phyloP scores from a whole-genome alignment of 2,797 vertebrate genomes.

The Odontamblyopus rebecca region DNA sequence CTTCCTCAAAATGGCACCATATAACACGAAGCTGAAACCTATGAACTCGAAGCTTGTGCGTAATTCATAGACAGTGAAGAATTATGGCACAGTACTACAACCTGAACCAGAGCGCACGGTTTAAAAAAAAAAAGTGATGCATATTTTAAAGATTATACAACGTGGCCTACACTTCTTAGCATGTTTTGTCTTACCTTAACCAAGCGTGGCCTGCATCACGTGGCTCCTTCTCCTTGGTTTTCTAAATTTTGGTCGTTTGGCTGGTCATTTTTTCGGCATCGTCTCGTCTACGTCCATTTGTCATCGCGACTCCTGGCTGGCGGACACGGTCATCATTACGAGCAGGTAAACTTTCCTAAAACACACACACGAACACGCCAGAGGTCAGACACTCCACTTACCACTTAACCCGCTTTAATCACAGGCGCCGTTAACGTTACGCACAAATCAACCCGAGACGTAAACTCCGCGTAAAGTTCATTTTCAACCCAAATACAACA shows the following conservation, averaged over 20 bases:
- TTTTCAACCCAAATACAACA: constrained; percentile 29
- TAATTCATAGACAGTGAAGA: no score
- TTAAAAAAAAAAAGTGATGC: no score
- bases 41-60: no score
- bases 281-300: neutral
- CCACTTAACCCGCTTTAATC: constrained; percentile 65
- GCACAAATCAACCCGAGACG: constrained; percentile 50
- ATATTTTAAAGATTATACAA: neutral
- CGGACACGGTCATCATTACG: constrained; percentile 2
- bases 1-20: no score
- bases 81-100: no score
- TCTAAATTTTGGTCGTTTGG: no score
- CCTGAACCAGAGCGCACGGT: no score
- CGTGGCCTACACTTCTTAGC: neutral
- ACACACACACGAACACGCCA: constrained; percentile 24
- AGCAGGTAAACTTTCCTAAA: constrained; percentile 17
- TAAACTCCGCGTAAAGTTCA: constrained; percentile 43
- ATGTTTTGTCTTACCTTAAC: neutral
- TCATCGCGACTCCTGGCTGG: constrained; percentile 8
- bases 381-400: constrained; percentile 49
- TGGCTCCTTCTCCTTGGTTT: neutral
- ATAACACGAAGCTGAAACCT: no score
- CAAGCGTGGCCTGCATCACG: neutral
- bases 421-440: constrained; percentile 58
- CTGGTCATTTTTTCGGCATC: neutral